Percentiles rank a stretch among this genome's conserved stretches.
Conservation (phyloP, 2,888 invertebrate species). For the Cephus runcator region DNA sequence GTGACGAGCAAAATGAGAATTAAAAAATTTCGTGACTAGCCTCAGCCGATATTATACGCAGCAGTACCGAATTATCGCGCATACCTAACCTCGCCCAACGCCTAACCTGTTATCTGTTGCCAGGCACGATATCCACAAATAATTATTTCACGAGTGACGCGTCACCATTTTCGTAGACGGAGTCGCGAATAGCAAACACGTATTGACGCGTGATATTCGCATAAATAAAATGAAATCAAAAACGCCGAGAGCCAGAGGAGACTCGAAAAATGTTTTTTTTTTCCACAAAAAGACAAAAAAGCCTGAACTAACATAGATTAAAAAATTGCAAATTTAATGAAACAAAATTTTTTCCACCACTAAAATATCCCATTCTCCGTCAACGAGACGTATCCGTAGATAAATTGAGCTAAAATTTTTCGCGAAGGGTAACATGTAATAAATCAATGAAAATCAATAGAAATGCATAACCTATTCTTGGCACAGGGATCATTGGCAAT, state of each 20-base stretch:
- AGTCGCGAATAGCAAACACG: not conserved
- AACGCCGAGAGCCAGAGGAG: too few relatives aligned
- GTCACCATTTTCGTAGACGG: not conserved
- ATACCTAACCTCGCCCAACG: conserved; percentile 32
- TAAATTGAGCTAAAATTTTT: too few relatives aligned
- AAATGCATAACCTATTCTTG: too few relatives aligned
- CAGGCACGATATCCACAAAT: conserved; percentile 34
- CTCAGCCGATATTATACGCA: not conserved
- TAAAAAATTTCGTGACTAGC: not conserved
- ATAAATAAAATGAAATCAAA: not conserved
- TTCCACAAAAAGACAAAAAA: not conserved
- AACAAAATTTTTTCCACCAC: not conserved
- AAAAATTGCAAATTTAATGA: not conserved
- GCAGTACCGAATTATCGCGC: not conserved
- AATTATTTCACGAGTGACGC: conserved; percentile 19
- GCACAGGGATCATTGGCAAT: too few relatives aligned
- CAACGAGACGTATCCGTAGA: too few relatives aligned
- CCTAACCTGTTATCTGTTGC: conserved; percentile 37
- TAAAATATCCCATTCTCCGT: not conserved
- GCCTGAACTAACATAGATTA: too few relatives aligned
- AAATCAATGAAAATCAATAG: too few relatives aligned
- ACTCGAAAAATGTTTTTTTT: not conserved
- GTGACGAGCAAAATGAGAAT: not conserved
- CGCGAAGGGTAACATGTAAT: too few relatives aligned
- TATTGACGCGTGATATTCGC: not conserved